These are phyloP conservation scores for Ecdyonurus torrentis DNA, from an alignment of 2,888 invertebrate species.

Conservation along the genomic window DNA sequence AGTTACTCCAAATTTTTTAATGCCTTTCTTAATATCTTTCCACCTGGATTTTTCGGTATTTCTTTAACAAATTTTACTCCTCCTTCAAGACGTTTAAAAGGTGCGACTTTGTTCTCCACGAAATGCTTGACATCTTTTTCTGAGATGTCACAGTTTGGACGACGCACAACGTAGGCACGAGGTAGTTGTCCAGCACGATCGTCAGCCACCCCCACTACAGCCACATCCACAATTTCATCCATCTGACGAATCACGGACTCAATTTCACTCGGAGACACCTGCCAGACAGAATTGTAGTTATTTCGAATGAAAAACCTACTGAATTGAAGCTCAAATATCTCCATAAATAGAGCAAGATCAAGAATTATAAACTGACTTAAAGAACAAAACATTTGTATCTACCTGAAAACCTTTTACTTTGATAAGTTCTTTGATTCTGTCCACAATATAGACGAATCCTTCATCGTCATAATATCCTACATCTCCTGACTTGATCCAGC, in stretches of 20 bases:
- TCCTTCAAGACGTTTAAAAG: conserved; percentile 49
- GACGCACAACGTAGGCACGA: conserved; percentile 51
- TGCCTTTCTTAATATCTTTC: conserved; percentile 19
- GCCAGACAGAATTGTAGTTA: too few relatives aligned
- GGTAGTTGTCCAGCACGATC: conserved; percentile 55
- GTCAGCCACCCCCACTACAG: conserved; percentile 60
- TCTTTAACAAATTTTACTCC: conserved; percentile 28
- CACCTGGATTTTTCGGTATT: conserved; percentile 21
- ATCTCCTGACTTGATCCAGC: conserved; percentile 71
- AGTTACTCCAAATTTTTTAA: not conserved
- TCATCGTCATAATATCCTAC: conserved; percentile 61
- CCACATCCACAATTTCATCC: conserved; percentile 55
- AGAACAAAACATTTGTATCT: too few relatives aligned
- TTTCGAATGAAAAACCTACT: too few relatives aligned
- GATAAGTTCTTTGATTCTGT: conserved; percentile 64
- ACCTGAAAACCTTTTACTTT: conserved; percentile 78
- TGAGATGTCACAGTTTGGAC: conserved; percentile 28
- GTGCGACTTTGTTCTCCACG: conserved; percentile 33
- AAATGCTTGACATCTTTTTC: conserved; percentile 19
- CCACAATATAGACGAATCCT: conserved; percentile 55
- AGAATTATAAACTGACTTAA: too few relatives aligned
- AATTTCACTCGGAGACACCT: conserved; percentile 76
- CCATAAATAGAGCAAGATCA: too few relatives aligned
- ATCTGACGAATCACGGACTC: conserved; percentile 58
- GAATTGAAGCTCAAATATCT: too few relatives aligned